Base-by-base conservation (phyloP, 2,888 invertebrate species). In the Pachymerium ferrugineum region DNA sequence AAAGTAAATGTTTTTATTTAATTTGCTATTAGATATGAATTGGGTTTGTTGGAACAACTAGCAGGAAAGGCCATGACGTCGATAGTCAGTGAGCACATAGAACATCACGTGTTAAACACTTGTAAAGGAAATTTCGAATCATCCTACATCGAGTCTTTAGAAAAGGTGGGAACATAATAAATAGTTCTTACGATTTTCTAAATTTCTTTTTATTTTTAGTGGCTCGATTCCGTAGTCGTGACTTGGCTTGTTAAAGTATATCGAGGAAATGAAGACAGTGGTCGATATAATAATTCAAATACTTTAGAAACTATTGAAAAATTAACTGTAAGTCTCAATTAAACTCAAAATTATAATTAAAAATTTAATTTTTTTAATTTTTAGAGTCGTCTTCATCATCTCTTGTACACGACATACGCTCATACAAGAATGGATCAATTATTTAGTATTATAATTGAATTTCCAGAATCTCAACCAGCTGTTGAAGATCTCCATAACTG, bases 381-480 rank as follows among this genome's bases (percentile, higher is more conserved):
- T 38, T 0, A 81, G 77, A 82, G 81, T 72, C 80, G 82, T 70
- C 84, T 96, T 19, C 87, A 87, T 29, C 91, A 93, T 81, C 92
- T 89, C 81, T 85, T 97, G 76, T 93, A 92, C 80, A 93, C 95
- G 81, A 92, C 90, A 31, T 97, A 94, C 80, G 94, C 94, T 6
- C 89, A 89, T 81, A 87, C 90, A 72, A 88, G 95, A 78, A 95
- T 96, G 77, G 91, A 93, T 78, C 94, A 97, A 81, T 87, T 97
- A 72, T 97, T 97, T 81, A 94, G 93, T 80, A 97, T 97, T 75
- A 94, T 97, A 74, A 95, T 97, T 78, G 97, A 97, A 82, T 97
- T 92, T 84, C 97, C 97, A 0, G 97, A 97, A 78, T 97, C 97
- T 0, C 90, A 92, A 79, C 93, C 95, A 19, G 94, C 95, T 0